A percentile compares a stretch with the other conserved stretches of the same genome.
These are phyloP conservation scores for Drosophila monieri DNA, from an alignment of 2,888 invertebrate species.

Conservation along the genomic window DNA sequence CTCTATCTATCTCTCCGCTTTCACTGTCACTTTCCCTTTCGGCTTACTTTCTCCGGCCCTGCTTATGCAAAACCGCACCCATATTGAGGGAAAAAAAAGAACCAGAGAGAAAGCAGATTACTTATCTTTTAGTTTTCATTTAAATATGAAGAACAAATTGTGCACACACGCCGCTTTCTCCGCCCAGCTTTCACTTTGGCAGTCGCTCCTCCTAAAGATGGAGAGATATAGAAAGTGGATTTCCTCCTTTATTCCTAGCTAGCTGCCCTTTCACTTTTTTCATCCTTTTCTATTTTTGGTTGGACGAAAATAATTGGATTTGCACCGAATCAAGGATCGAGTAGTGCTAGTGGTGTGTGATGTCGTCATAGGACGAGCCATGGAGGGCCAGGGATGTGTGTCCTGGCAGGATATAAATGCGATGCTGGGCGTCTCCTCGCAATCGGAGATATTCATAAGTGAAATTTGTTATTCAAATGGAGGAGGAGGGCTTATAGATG, in stretches of 20 bases:
- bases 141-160: slow-evolving; percentile 71
- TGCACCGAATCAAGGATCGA: slow-evolving; percentile 44
- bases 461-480: slow-evolving; percentile 40
- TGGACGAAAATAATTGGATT: slow-evolving; percentile 70
- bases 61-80: slow-evolving; percentile 66
- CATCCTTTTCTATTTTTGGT: slow-evolving; percentile 42
- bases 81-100: slow-evolving; percentile 44
- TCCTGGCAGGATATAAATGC: slow-evolving; percentile 1
- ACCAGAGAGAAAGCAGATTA: slow-evolving; percentile 55
- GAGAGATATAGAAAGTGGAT: slow-evolving; percentile 27
- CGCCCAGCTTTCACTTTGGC: slow-evolving; percentile 14
- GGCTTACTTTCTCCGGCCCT: not conserved
- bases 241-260: slow-evolving; percentile 24
- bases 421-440: not conserved
- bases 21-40: not conserved
- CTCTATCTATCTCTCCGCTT: not conserved
- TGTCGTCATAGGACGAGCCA: slow-evolving; percentile 24
- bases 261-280: slow-evolving; percentile 21
- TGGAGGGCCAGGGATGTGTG: slow-evolving; percentile 6
- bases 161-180: slow-evolving; percentile 33
- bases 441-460: slow-evolving; percentile 41
- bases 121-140: slow-evolving; percentile 76
- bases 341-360: slow-evolving; percentile 10
- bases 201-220: not conserved
- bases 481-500: not conserved